These are phyloP conservation scores for Zaprionus nigranus DNA, from an alignment of 1,140 invertebrate genomes.

Conservation along the genomic window DNA sequence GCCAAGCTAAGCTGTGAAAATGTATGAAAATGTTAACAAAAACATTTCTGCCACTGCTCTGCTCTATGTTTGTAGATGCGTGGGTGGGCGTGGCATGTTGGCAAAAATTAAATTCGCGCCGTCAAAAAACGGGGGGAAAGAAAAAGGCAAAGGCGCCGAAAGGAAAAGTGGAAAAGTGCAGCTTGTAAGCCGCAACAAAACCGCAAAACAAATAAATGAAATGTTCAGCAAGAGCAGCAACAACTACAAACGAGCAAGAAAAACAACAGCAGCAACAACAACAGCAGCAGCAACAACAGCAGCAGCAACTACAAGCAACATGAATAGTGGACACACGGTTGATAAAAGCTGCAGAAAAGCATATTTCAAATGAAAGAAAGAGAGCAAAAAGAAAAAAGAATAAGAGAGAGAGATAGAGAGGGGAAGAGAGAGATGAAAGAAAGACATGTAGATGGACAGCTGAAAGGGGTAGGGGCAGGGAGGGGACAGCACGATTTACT, in stretches of 20 bases:
- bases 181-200: slow-evolving; percentile 61
- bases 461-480: not conserved
- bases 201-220: slow-evolving; percentile 78
- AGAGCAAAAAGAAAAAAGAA: not conserved
- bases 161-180: slow-evolving; percentile 41
- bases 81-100: slow-evolving; percentile 34
- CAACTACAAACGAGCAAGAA: slow-evolving; percentile 30
- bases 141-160: slow-evolving; percentile 9
- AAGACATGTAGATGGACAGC: slow-evolving; percentile 35
- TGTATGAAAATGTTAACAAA: slow-evolving; percentile 58
- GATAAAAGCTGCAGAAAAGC: slow-evolving; percentile 50
- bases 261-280: slow-evolving; percentile 26
- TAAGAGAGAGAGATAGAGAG: not conserved
- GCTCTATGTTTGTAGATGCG: not conserved
- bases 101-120: slow-evolving; percentile 44
- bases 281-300: slow-evolving; percentile 38
- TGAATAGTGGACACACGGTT: slow-evolving; percentile 40
- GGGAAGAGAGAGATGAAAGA: not conserved
- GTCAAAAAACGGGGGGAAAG: not conserved
- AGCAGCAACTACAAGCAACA: slow-evolving; percentile 15
- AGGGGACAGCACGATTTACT: slow-evolving; percentile 14
- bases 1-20: slow-evolving; percentile 38
- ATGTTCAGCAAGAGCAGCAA: slow-evolving; percentile 54
- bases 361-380: slow-evolving; percentile 34
- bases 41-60: slow-evolving; percentile 21